A percentile compares a stretch with the other conserved stretches of the same genome.
These are phyloP conservation scores for Luperina nickerlii DNA, from an alignment of 2,888 invertebrate species.

Conservation along the genomic window DNA sequence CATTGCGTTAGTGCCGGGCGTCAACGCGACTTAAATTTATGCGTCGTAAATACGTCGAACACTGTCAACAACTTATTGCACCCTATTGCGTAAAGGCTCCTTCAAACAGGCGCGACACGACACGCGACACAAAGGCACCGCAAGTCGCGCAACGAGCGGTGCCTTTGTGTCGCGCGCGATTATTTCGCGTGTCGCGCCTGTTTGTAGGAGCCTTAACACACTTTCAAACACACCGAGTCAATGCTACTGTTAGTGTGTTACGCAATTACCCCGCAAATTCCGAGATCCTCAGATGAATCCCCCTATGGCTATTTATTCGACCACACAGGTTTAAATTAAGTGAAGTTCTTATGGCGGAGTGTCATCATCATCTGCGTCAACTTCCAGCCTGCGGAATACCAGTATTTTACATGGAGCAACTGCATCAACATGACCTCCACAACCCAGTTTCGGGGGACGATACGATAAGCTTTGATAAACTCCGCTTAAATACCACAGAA, in stretches of 20 bases:
- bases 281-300: neutral
- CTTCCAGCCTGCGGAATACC: neutral
- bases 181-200: too few species aligned
- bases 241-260: too few species aligned
- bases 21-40: neutral
- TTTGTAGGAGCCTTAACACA: too few species aligned
- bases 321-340: neutral
- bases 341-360: neutral
- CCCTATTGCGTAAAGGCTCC: too few species aligned
- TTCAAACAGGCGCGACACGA: too few species aligned
- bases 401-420: neutral
- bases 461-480: neutral
- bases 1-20: neutral
- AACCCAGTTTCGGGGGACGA: neutral
- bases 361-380: neutral
- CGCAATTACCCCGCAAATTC: too few species aligned
- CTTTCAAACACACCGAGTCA: too few species aligned
- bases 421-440: neutral
- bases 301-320: neutral
- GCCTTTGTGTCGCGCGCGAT: too few species aligned
- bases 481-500: neutral
- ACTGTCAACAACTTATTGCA: neutral
- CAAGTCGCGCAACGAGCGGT: too few species aligned
- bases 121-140: too few species aligned
- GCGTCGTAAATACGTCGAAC: neutral